Evolutionary conservation across 1,140 invertebrate genomes (phyloP).

Genomic region (Drosophila insularis): DNA sequence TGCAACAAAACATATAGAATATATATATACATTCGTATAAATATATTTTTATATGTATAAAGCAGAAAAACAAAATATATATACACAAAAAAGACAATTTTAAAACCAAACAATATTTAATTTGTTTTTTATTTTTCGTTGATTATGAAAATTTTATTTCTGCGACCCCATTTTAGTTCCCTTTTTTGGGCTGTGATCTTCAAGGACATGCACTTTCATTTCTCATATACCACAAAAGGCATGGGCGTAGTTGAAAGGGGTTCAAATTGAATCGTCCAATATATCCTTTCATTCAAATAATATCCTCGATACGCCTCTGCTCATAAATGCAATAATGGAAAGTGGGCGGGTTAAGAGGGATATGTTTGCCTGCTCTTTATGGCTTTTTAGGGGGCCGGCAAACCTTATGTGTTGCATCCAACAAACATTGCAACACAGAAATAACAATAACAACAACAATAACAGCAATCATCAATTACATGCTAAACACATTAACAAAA

Average conservation of each 20-base stretch:
- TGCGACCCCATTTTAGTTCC: too few relatives aligned
- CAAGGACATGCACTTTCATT: slow-evolving; percentile 57
- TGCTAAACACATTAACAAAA: slow-evolving; percentile 32
- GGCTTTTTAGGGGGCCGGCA: slow-evolving; percentile 45
- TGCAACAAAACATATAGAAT: slow-evolving; percentile 66
- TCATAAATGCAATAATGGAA: slow-evolving; percentile 64
- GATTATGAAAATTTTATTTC: not conserved
- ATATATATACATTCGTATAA: not conserved
- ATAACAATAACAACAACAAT: slow-evolving; percentile 46
- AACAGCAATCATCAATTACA: slow-evolving; percentile 43
- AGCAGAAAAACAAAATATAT: slow-evolving; percentile 49
- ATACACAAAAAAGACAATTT: slow-evolving; percentile 7
- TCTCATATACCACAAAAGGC: slow-evolving; percentile 32
- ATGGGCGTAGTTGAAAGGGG: not conserved
- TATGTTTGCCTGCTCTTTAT: slow-evolving; percentile 71
- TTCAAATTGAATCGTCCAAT: too few relatives aligned
- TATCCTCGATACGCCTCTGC: slow-evolving; percentile 1
- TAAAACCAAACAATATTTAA: slow-evolving; percentile 38
- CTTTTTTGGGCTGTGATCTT: slow-evolving; percentile 22
- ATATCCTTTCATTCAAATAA: not conserved
- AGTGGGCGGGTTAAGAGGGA: slow-evolving; percentile 81
- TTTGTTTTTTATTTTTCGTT: slow-evolving; percentile 24
- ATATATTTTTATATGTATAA: not conserved
- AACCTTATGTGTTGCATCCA: slow-evolving; percentile 52
- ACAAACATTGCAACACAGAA: slow-evolving; percentile 25